Base-by-base conservation (phyloP, 2,888 invertebrate species). In the Plagodis pulveraria region DNA sequence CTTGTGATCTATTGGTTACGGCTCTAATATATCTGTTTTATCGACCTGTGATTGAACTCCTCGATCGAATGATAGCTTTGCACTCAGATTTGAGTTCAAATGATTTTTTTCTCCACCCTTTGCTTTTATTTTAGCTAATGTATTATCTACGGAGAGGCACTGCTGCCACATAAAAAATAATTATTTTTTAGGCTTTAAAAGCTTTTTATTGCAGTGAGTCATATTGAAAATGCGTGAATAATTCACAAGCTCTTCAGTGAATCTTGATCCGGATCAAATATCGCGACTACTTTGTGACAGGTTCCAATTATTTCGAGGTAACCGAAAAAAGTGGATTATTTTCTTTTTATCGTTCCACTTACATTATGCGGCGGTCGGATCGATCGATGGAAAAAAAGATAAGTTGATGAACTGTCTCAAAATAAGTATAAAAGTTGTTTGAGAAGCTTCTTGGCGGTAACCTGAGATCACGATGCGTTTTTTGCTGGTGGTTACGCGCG, bases 401-500 rank as follows among this genome's bases (percentile, higher is more conserved):
- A 70, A 63, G 59, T 80, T 80, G 81, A 80, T 81, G 80, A 83
- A 81, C 81, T 81, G 76, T 83, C 76, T 78, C 70, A 61, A 75
- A 79, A 82, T 80, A 81, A 83, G 74, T 84, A 81, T 80, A 81
- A 84, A 79, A 78, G 66, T 61, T 69, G 71, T 71, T 58, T 72
- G 74, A 74, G 75, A 72, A 78, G 77, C 75, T 70, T 72, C 71
- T 67, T 71, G 74, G 71, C 69, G 76, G 86, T 87, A 87, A 87
- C 84, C 78, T 72, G 84, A 87, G 84, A 83, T 80, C 78, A 78
- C 76, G 78, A 74, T 66, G 70, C 69, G 73, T 83, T 80, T 80
- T 80, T 80, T 80, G 73, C 65, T 64, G 56, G 77, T 80, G 77
- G 75, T 66, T 78, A 77, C 47, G 51, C 56, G 58, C 64, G 62